Evolutionary conservation across 2,797 vertebrate species (phyloP), one percentile per base, ranked within the genome.

Genomic region (Sebastes vulpes): DNA sequence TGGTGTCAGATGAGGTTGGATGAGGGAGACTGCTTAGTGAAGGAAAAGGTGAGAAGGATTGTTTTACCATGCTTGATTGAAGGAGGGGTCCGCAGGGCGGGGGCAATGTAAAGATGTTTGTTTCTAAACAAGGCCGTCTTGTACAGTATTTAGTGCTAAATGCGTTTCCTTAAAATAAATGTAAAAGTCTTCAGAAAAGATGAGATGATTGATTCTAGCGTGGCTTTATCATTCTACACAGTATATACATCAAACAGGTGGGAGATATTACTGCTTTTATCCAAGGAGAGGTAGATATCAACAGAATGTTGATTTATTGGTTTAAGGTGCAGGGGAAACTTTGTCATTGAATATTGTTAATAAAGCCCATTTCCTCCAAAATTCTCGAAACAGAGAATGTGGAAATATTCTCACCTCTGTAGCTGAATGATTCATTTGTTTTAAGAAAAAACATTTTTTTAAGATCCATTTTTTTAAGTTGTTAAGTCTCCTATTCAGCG

Each of bases 1-100:
- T 82, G 50, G 48, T 65, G 71, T 71, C 52, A 71, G 54, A 80
- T 52, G 50, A 82, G 50, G 72, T 70, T 70, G n/a, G 48, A 28
- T 20, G 63, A 6, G 53, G 3, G 29, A 4, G 25, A 14, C 4
- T 35, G 25, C n/a, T 56, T 23, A 14, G n/a, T 5, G 29, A 25
- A 38, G 9, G 14, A 25, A 46, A 65, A 71, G 75, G 72, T 78
- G 56, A 69, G 46, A 31, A 35, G 20, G 32, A 57, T 65, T 65
- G 52, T 16, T 58, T 8, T 60, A 5, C 23, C 1, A 0, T 31
- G 23, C 11, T 73, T 9, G 9, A 50, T 9, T 38, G 4, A 65
- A 65, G 29, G 5, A 53, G 14, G 7, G 7, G 1, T 60, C 18
- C 2, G 0, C 6, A 46, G 16, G 38, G 21, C 18, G 9, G 32